These are phyloP conservation scores for Tragelaphus buxtoni DNA, from an alignment of 2,113 vertebrate genomes.

Conservation along the genomic window DNA sequence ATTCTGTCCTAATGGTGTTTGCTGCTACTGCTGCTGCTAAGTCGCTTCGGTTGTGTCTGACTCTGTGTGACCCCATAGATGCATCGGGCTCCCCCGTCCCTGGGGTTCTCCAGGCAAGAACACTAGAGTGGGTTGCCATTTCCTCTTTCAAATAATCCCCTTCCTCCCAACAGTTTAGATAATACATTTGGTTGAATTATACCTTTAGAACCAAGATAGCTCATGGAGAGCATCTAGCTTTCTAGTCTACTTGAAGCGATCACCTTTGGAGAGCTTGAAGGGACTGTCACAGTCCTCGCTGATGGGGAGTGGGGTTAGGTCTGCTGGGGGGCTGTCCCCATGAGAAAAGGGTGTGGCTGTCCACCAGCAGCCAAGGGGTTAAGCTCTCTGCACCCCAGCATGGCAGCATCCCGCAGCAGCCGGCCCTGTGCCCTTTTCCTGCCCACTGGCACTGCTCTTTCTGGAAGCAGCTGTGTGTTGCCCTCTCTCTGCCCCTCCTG, in stretches of 20 bases:
- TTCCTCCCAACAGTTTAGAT: neutral
- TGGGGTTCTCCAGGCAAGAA: too few relatives aligned
- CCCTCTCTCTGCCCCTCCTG: accelerated
- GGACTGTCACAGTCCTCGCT: neutral
- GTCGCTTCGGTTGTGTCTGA: too few relatives aligned
- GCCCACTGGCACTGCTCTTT: neutral
- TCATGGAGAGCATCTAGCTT: neutral
- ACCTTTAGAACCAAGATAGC: neutral
- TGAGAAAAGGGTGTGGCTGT: neutral
- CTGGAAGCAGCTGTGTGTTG: too few relatives aligned
- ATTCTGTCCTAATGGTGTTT: neutral
- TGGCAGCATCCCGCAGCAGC: accelerated
- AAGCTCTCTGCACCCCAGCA: neutral
- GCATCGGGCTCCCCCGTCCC: too few relatives aligned
- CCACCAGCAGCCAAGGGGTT: neutral
- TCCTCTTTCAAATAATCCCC: neutral
- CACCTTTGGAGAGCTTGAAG: neutral
- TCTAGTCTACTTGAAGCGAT: neutral
- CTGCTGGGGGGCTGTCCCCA: neutral
- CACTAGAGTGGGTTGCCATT: too few relatives aligned
- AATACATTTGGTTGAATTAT: neutral
- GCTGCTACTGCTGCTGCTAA: too few relatives aligned
- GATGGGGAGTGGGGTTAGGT: neutral
- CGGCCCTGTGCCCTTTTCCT: neutral
- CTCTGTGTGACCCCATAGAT: too few relatives aligned